phyloP scores from a whole-genome alignment of 2,888 invertebrate species.

The Ochropleura leucogaster region DNA sequence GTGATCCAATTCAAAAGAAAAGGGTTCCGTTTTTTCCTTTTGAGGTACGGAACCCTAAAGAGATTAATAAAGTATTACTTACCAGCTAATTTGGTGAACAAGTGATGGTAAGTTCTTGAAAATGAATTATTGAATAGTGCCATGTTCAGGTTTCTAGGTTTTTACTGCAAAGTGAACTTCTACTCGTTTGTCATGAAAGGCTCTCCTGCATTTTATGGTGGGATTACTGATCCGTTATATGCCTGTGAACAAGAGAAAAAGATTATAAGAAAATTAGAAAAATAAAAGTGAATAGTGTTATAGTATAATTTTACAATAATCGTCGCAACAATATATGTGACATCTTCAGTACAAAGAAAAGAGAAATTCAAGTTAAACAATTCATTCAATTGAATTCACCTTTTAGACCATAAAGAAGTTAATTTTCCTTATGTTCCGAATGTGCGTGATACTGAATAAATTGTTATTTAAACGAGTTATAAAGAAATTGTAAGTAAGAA shows the following conservation, averaged over 20 bases:
- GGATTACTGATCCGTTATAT: slow-evolving; percentile 54
- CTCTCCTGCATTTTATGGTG: slow-evolving; percentile 78
- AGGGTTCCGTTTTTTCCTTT: too few species aligned
- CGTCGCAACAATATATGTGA: not conserved
- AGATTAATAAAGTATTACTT: slow-evolving; percentile 59
- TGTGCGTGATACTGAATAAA: not conserved
- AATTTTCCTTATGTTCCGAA: too few species aligned
- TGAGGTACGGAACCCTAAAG: too few species aligned
- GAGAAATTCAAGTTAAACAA: not conserved
- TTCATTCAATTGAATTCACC: not conserved
- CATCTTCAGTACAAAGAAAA: not conserved
- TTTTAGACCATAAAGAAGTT: not conserved
- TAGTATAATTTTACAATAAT: not conserved
- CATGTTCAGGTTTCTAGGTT: slow-evolving; percentile 75
- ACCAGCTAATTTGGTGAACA: slow-evolving; percentile 93
- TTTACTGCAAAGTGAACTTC: slow-evolving; percentile 58
- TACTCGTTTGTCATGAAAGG: slow-evolving; percentile 77
- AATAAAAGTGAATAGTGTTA: too few species aligned
- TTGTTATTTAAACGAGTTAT: not conserved
- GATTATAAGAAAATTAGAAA: slow-evolving; percentile 6
- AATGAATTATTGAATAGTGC: slow-evolving; percentile 92
- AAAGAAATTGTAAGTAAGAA: not conserved
- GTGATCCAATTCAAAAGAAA: too few species aligned
- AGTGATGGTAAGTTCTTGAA: slow-evolving; percentile 91
- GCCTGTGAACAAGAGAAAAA: slow-evolving; percentile 74